Evolutionary conservation across 2,113 vertebrate species (phyloP), one percentile per base, ranked within the genome.

Genomic region (Garra rufa): DNA sequence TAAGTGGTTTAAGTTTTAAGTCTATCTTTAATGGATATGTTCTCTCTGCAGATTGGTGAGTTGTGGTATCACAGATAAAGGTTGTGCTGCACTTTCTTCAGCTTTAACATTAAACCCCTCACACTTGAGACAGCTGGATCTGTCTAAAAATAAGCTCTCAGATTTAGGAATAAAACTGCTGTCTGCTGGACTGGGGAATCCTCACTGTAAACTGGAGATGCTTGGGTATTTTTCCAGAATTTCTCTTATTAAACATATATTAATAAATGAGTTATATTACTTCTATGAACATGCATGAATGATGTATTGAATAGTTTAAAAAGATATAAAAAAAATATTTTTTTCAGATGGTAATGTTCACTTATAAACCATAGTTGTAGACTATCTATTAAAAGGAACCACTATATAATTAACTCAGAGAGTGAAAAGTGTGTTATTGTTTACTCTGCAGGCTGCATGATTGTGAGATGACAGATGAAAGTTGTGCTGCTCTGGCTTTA

Each of bases 41-140:
- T 61, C 5, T 52, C 4, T 15, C 3, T 76, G 73, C 9, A 52
- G 73, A 46, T 14, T 76, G 14, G 24, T 46, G 6, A 9, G 28
- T 9, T 76, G 46, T 17, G 15, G 26, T 76, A 14, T 76, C 1
- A 52, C 44, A 17, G 43, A 48, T 76, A 8, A 76, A 52, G 73
- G 73, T 19, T 76, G 73, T 76, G 24, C 13, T 9, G 46, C 73
- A 30, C 14, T 76, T 13, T 46, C 73, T 52, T 76, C 73, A 50
- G 24, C 46, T 76, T 26, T 76, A 8, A 76, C 5, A 21, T 76
- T 26, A 15, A 76, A 52, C 24, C 15, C 26, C 15, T 76, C 73
- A 19, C 14, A 50, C 4, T 26, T 76, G 15, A 15, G 46, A 76
- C 0, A 19, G 11, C 26, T 76, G 6, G 24, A 76, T 48, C 44